Evolutionary conservation across 2,888 invertebrate species (phyloP), one percentile per base, ranked within the genome.

Genomic region (Tenthredo notha): DNA sequence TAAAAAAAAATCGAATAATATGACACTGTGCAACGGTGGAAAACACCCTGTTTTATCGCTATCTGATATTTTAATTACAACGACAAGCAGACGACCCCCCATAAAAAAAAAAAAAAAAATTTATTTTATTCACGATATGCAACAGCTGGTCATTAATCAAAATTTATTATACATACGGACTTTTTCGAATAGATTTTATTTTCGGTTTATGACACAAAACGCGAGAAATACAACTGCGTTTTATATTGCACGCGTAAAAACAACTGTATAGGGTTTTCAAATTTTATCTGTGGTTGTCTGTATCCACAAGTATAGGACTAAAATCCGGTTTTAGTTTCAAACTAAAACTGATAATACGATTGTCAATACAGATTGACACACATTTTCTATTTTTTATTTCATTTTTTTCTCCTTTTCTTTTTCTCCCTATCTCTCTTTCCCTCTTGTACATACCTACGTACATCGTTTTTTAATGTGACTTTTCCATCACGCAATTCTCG

Each of bases 401-500:
- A 4, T 67, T 5, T 18, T 15, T 15, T 4, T 67, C 15, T 12
- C 67, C 15, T 33, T 67, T 18, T 67, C 6, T 18, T 18, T 18
- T 5, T 67, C 29, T 5, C 67, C 15, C 9, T 33, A 37, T 2
- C 21, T 74, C 12, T 43, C 10, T 74, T 21, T 74, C 21, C 2
- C 40, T n/a, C 40, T 43, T 40, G 25, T 18, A 2, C 2, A 33
- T 33, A 33, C 29, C 2, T n/a, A n/a, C n/a, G n/a, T n/a, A 0
- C 50, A 77, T 77, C 33, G 15, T 54, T 50, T 77, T 18, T n/a
- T 50, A 10, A 6, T 77, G 15, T 54, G 4, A 77, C 18, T 77
- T 77, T 77, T 29, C 75, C 29, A 29, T 50, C 75, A 77, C 75
- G 50, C 54, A n/a, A 33, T 77, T 77, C 50, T 18, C 18, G 33